phyloP scores from a whole-genome alignment of 2,797 vertebrate genomes.

The Rhinichthys osculus region DNA sequence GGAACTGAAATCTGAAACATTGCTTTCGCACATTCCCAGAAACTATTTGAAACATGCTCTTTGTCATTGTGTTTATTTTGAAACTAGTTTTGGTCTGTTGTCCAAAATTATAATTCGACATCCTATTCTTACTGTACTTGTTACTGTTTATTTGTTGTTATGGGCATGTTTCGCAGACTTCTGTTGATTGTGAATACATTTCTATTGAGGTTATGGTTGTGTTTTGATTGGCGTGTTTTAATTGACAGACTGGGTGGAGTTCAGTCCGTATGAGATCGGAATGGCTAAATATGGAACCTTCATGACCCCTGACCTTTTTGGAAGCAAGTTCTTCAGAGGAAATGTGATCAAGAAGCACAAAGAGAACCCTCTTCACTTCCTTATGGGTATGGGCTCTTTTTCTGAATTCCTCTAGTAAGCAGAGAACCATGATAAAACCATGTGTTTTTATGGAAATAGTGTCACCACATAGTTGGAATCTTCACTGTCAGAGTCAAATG shows the following conservation, averaged over 20 bases:
- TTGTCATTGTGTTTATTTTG: not conserved
- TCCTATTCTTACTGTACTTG: not conserved
- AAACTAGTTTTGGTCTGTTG: not conserved
- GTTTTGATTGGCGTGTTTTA: slow-evolving; percentile 51
- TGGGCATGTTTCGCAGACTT: not conserved
- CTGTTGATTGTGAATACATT: not conserved
- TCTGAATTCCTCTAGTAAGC: not conserved
- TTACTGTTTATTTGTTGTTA: not conserved
- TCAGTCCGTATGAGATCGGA: slow-evolving; percentile 96
- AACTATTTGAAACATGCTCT: slow-evolving; percentile 1
- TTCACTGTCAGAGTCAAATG: slow-evolving; percentile 2
- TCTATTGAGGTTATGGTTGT: slow-evolving; percentile 19
- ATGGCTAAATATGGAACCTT: slow-evolving; percentile 99
- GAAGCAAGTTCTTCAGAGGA: slow-evolving; percentile 99
- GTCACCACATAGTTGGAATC: not conserved
- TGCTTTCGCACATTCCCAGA: slow-evolving; percentile 5
- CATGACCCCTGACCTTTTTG: slow-evolving; percentile 94
- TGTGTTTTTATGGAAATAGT: not conserved
- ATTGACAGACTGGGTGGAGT: slow-evolving; percentile 96
- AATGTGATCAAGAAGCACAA: slow-evolving; percentile 90
- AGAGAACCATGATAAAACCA: not conserved
- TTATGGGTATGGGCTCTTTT: slow-evolving; percentile 87
- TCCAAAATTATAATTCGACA: not conserved
- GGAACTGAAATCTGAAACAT: not conserved
- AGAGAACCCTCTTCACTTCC: slow-evolving; percentile 95